Conservation (phyloP, 2,113 vertebrate species). For the Otis tarda region DNA sequence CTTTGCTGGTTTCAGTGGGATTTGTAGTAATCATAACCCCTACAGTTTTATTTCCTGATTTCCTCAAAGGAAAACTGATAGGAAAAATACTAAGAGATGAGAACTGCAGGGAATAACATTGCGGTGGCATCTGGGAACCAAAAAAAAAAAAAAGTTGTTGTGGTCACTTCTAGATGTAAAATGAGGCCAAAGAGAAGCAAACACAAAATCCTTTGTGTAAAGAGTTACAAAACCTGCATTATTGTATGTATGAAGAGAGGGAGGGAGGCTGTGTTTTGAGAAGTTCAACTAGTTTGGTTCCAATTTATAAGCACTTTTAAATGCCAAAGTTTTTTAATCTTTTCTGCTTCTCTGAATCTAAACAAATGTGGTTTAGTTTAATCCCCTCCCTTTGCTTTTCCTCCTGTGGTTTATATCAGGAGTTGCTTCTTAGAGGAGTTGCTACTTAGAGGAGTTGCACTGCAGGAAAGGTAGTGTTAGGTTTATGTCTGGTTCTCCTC, state of each 20-base stretch:
- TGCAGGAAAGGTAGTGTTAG: neutral
- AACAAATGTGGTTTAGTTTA: neutral
- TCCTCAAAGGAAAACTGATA: neutral
- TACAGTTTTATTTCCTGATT: neutral
- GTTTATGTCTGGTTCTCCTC: neutral
- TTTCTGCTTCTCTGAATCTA: conserved; percentile 1
- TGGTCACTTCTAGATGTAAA: neutral
- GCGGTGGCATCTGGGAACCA: neutral
- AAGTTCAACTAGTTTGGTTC: neutral
- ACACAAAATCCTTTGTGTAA: neutral
- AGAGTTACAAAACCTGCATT: neutral
- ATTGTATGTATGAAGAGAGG: neutral
- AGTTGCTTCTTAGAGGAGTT: neutral
- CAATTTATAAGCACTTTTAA: neutral
- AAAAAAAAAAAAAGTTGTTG: neutral
- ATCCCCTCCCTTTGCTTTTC: neutral
- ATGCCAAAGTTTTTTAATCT: neutral
- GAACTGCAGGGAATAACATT: neutral
- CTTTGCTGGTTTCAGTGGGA: neutral
- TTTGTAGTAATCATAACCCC: neutral
- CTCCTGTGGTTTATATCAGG: neutral
- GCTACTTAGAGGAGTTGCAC: neutral
- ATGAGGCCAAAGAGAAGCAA: neutral
- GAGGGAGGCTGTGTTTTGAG: neutral
- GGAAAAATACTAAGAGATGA: neutral